These are phyloP conservation scores for Wiebesia pumilae DNA, from an alignment of 1,140 invertebrate genomes.

Conservation along the genomic window DNA sequence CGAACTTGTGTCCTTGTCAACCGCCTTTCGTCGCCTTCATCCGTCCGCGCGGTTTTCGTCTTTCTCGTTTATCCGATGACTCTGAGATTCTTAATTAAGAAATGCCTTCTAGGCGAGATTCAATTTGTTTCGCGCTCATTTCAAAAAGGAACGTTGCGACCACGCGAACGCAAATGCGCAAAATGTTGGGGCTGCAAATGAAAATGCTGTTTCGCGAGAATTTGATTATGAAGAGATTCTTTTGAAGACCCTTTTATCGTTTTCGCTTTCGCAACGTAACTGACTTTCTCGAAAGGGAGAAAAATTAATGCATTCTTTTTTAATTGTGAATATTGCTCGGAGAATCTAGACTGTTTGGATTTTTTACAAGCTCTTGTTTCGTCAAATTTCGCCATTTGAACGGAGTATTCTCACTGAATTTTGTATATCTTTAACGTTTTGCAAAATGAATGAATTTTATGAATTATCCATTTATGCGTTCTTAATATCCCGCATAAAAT, in stretches of 20 bases:
- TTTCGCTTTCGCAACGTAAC: background rate
- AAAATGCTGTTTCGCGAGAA: conserved; percentile 44
- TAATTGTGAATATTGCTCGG: conserved; percentile 31
- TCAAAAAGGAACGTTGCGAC: conserved; percentile 2
- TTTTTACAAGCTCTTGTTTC: background rate
- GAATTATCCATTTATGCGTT: background rate
- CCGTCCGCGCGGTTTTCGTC: background rate
- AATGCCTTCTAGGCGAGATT: conserved; percentile 59
- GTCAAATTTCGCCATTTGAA: background rate
- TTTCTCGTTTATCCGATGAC: background rate
- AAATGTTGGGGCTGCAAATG: conserved; percentile 33
- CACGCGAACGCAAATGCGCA: background rate
- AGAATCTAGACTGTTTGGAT: conserved; percentile 13
- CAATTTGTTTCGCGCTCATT: conserved; percentile 52
- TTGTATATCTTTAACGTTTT: no score
- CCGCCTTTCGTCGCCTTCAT: background rate
- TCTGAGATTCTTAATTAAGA: conserved; percentile 61
- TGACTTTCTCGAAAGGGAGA: background rate
- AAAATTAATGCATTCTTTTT: conserved; percentile 25
- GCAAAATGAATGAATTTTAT: background rate
- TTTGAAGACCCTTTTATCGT: conserved; percentile 5
- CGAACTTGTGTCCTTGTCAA: background rate
- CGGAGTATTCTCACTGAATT: background rate
- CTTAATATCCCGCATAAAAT: background rate
- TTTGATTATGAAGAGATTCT: conserved; percentile 53